Percentiles rank a stretch among this genome's conserved stretches.
These are phyloP conservation scores for Edolisoma coerulescens DNA, from an alignment of 2,113 vertebrate species.

Conservation along the genomic window DNA sequence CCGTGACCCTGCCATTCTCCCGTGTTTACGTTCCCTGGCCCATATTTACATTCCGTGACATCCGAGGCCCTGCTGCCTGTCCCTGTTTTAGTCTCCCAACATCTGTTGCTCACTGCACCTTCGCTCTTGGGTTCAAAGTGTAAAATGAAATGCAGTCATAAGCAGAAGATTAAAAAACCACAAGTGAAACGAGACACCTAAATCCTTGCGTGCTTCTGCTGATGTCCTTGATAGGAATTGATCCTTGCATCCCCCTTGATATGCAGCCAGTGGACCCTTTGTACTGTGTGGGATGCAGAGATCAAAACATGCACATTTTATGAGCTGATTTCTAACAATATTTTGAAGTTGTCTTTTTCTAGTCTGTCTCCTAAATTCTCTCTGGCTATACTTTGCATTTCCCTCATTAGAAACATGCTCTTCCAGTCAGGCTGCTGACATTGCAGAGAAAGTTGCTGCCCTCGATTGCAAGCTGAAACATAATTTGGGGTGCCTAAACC, in stretches of 20 bases:
- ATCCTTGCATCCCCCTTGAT: conserved; percentile 5
- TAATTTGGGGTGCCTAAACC: not conserved
- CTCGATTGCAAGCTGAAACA: not conserved
- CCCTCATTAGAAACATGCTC: conserved; percentile 16
- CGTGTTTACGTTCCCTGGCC: not conserved
- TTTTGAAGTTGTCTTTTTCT: conserved; percentile 42
- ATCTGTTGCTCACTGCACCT: not conserved
- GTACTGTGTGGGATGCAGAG: conserved; percentile 28
- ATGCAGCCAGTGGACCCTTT: conserved; percentile 12
- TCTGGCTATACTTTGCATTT: conserved; percentile 44
- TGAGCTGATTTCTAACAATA: conserved; percentile 36
- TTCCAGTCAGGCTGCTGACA: conserved; percentile 15
- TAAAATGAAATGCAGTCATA: not conserved
- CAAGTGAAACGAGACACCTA: conserved; percentile 30
- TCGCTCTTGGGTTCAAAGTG: conserved; percentile 6
- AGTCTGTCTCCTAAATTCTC: conserved; percentile 1
- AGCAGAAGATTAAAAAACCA: not conserved
- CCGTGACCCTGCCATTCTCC: not conserved
- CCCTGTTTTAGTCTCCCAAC: not conserved
- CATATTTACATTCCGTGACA: not conserved
- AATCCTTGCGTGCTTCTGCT: not conserved
- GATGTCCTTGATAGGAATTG: conserved; percentile 27
- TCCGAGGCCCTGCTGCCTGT: not conserved
- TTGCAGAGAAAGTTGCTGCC: not conserved
- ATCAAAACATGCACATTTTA: conserved; percentile 46